Conservation (phyloP, 1,140 invertebrate species). For the Macrocentrus cingulum region DNA sequence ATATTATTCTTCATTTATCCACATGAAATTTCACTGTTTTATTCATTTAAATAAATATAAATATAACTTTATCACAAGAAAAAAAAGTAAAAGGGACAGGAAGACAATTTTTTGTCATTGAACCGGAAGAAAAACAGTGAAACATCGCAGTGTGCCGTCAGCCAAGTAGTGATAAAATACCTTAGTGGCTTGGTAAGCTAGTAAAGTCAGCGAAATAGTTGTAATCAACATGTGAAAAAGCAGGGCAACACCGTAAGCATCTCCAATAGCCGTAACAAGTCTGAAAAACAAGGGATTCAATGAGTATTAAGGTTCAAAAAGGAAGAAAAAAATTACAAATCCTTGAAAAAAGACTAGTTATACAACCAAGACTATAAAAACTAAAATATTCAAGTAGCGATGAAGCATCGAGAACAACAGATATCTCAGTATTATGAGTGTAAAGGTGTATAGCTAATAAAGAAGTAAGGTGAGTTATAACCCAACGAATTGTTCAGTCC, state of each 20-base stretch:
- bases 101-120: constrained; percentile 4
- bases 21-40: too few species aligned
- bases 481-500: constrained; percentile 39
- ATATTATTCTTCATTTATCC: constrained; percentile 2
- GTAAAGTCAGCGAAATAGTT: constrained; percentile 76
- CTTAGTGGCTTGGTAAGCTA: constrained; percentile 84
- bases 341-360: too few species aligned
- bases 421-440: not conserved
- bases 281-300: constrained; percentile 52
- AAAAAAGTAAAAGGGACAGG: constrained; percentile 12
- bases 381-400: not conserved
- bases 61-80: not conserved
- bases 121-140: too few species aligned
- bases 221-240: constrained; percentile 81
- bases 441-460: not conserved
- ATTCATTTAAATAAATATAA: constrained; percentile 22
- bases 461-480: constrained; percentile 18
- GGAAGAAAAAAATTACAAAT: too few species aligned
- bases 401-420: not conserved
- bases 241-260: constrained; percentile 77
- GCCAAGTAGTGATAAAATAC: constrained; percentile 50
- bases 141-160: too few species aligned
- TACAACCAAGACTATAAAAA: not conserved
- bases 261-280: constrained; percentile 75
- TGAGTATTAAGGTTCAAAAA: not conserved